phyloP scores from a whole-genome alignment of 2,888 invertebrate genomes.

The Tetheella fluctuosa region DNA sequence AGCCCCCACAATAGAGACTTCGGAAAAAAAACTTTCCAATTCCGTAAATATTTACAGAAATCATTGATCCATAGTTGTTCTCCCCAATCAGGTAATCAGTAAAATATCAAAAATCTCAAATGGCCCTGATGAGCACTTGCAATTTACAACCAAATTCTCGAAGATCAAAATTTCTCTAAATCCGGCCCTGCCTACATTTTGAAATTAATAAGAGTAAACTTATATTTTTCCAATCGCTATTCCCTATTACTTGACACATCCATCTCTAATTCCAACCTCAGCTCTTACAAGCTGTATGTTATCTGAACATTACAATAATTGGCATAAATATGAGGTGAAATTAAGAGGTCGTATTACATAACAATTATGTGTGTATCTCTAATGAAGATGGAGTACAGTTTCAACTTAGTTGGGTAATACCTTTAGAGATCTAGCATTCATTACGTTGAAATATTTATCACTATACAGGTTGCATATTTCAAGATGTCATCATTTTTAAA shows the following conservation, averaged over 20 bases:
- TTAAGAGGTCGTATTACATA: slow-evolving; percentile 1
- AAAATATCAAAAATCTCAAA: no score
- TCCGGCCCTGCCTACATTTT: no score
- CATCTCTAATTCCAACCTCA: background rate
- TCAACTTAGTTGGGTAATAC: background rate
- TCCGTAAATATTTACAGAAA: no score
- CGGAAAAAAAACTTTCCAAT: no score
- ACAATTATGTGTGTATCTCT: slow-evolving; percentile 1
- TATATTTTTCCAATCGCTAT: background rate
- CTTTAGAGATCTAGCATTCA: background rate
- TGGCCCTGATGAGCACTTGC: no score
- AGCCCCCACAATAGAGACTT: no score
- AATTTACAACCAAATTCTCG: no score
- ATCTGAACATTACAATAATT: background rate
- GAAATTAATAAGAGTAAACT: background rate
- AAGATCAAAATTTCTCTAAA: no score
- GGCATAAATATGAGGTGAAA: background rate
- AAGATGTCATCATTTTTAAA: no score
- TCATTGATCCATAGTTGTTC: no score
- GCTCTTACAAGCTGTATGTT: background rate
- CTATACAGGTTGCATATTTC: background rate
- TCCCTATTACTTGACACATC: background rate
- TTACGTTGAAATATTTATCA: background rate
- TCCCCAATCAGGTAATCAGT: no score
- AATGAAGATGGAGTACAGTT: background rate